Base-by-base conservation (phyloP, 2,113 vertebrate species). In the Osmerus mordax region DNA sequence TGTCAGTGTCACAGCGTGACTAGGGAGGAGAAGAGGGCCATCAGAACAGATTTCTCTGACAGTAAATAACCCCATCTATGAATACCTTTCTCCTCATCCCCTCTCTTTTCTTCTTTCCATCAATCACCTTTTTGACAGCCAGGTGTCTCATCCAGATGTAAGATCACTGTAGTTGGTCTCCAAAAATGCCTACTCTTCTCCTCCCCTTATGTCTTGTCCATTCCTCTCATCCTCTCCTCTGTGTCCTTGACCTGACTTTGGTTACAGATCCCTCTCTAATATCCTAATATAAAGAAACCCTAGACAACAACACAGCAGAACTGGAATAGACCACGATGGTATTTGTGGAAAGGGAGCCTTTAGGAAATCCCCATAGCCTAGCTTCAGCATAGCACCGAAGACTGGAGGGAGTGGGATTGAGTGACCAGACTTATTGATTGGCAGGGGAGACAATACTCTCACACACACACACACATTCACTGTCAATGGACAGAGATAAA, bases 231-330 rank as follows among this genome's bases (percentile, higher is more conserved):
- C 21, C 9, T 52, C 36, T n/a, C 8, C 11, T 29, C 59, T 69
- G 52, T 73, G 77, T 78, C 83, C 86, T 84, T 77, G 79, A 67
- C 18, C 67, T 84, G 80, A 78, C 84, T 84, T 90, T 87, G 79
- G 73, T 77, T 85, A 80, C 61, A 1, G 82, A 84, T 86, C 83
- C 71, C 65, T 74, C 81, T 76, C 80, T 84, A 82, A 87, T 83
- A 85, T 81, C 41, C 41, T 12, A 47, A 75, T 56, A 19, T 15
- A 41, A 73, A 87, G 86, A 81, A 29, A 78, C 72, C 71, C 71
- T 69, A 85, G 71, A 79, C 81, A 78, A 79, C 81, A 78, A 79
- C 58, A 75, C 79, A 55, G 67, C 47, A 68, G 25, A 71, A 65
- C 81, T 80, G 78, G 79, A 88, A 82, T 78, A 87, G 83, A 74